Base-by-base conservation (phyloP, 2,888 invertebrate genomes). In the Mythimna vitellina region DNA sequence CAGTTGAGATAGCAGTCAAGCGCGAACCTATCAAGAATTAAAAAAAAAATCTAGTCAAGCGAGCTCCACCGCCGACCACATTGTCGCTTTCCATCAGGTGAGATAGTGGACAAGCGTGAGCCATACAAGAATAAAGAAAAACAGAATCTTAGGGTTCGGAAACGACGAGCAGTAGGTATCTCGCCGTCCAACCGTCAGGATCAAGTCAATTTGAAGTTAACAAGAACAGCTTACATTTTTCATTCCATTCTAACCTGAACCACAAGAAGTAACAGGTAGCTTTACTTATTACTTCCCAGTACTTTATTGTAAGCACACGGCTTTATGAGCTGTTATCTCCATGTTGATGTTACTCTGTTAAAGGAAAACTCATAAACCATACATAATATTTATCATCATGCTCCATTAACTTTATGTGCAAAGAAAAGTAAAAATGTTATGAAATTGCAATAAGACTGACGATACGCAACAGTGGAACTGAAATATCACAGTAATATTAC, bases 301-400 rank as follows among this genome's bases (percentile, higher is more conserved):
- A 32, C 51, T 51, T 42, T 76, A 76, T 42, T 51, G 14, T 35
- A 65, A 66, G 62, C n/a, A 49, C 12, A 54, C 42, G 42, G 17
- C 25, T 80, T 83, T 81, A 77, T 53, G 71, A 65, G 61, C 58
- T 57, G 53, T 63, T 67, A 80, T 68, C 29, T 69, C 65, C 67
- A 73, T 63, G 81, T 54, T 63, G 22, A n/a, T 62, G 62, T 83
- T 65, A 61, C 66, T 64, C 25, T 12, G 53, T 64, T 51, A 49
- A 81, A 61, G 51, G 77, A 76, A 76, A 65, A 66, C 49, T 70
- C 76, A 62, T 77, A 83, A 82, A 74, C 61, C 63, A 46, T 71
- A 76, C 70, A 72, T 69, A 64, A 68, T 65, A 65, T 82, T 80
- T 79, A 82, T 82, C 76, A 72, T 63, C 69, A 58, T 25, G 60